Conservation (phyloP, 2,888 invertebrate genomes). For the Diploptera punctata region DNA sequence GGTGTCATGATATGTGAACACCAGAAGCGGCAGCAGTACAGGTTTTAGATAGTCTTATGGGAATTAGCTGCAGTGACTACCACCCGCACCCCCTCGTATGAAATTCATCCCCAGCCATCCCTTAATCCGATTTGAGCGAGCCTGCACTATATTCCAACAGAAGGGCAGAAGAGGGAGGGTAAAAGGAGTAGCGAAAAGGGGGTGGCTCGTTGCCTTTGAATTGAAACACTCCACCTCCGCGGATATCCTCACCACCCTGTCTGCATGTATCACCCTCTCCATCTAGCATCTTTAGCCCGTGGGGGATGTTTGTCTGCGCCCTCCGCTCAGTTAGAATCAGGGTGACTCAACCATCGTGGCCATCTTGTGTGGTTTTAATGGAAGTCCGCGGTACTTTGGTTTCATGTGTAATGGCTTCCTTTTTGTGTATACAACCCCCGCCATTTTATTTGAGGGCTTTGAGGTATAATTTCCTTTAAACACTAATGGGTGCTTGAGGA, state of each 20-base stretch:
- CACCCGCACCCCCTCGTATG: slow-evolving; percentile 36
- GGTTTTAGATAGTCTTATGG: slow-evolving; percentile 42
- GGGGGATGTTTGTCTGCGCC: slow-evolving; percentile 8
- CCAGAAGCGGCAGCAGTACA: slow-evolving; percentile 3
- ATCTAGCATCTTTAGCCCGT: slow-evolving; percentile 26
- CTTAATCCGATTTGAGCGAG: slow-evolving; percentile 44
- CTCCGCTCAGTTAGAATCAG: slow-evolving; percentile 8
- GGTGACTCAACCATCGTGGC: slow-evolving; percentile 5
- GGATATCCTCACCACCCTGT: slow-evolving; percentile 26
- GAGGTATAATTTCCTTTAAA: no score
- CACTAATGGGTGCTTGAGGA: no score
- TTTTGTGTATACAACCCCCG: no score
- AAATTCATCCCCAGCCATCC: slow-evolving; percentile 41
- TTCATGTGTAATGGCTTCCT: slow-evolving; percentile 4
- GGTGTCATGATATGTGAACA: slow-evolving; percentile 22
- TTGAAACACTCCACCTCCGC: slow-evolving; percentile 33
- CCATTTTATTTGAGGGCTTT: no score
- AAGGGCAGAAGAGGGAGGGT: neutral
- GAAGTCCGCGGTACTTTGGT: slow-evolving; percentile 8
- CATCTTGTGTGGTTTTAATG: slow-evolving; percentile 21
- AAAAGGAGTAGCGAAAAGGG: slow-evolving; percentile 18
- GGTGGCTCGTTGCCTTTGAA: slow-evolving; percentile 31
- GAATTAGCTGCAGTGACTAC: slow-evolving; percentile 41
- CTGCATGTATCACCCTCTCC: slow-evolving; percentile 18
- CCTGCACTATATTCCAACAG: slow-evolving; percentile 33